A percentile compares a stretch with the other conserved stretches of the same genome.
Evolutionary conservation across 2,888 invertebrate genomes (phyloP).

Genomic region (Sialis lutaria): DNA sequence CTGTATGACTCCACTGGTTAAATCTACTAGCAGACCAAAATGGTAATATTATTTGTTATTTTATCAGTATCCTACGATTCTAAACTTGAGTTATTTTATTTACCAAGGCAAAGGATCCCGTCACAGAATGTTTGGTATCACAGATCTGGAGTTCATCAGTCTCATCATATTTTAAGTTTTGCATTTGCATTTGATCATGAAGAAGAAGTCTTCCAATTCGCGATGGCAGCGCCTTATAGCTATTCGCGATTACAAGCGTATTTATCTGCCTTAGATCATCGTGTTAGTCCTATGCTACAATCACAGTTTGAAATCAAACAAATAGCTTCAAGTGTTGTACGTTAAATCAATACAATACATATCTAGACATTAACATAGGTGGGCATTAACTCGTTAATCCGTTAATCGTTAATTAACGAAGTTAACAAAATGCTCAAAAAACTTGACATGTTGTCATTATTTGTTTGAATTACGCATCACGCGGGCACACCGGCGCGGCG

Average conservation of each 20-base stretch:
- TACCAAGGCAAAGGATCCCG: conserved; percentile 53
- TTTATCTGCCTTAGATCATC: conserved; percentile 32
- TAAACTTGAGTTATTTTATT: neutral
- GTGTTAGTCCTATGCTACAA: too few species aligned
- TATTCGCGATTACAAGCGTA: conserved; percentile 80
- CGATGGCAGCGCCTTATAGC: conserved; percentile 88
- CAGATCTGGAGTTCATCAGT: conserved; percentile 72
- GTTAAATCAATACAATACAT: neutral
- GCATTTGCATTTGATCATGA: conserved; percentile 90
- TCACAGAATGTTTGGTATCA: conserved; percentile 82
- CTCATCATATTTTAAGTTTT: conserved; percentile 83
- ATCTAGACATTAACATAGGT: neutral
- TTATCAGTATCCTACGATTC: neutral
- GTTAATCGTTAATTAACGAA: too few species aligned
- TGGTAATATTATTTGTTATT: conserved; percentile 40
- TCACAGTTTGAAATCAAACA: too few species aligned
- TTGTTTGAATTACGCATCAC: too few species aligned
- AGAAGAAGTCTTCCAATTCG: conserved; percentile 90
- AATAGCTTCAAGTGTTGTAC: conserved; percentile 30
- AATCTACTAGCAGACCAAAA: conserved; percentile 75
- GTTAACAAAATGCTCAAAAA: too few species aligned
- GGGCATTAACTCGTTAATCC: too few species aligned
- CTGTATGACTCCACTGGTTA: conserved; percentile 87
- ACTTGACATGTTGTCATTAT: too few species aligned
- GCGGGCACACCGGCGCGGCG: too few species aligned